A percentile compares a stretch with the other conserved stretches of the same genome.
Evolutionary conservation across 2,888 invertebrate species (phyloP).

Genomic region (Horisme vitalbata): DNA sequence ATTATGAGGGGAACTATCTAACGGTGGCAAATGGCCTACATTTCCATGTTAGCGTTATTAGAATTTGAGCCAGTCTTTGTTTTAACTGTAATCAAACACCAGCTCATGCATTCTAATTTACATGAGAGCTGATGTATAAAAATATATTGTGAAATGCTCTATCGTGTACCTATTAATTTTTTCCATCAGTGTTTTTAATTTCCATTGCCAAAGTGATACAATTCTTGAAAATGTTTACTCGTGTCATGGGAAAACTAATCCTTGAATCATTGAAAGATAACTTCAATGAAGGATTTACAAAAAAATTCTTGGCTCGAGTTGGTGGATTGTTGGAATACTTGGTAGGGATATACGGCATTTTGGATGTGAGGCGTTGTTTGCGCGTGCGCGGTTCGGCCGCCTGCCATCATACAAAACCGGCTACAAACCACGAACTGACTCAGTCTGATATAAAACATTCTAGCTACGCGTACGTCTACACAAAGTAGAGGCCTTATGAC

Average conservation of each 20-base stretch:
- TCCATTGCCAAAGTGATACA: conserved; percentile 45
- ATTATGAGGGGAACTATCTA: conserved; percentile 36
- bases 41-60: conserved; percentile 36
- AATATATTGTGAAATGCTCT: conserved; percentile 18
- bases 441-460: conserved; percentile 80
- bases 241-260: conserved; percentile 65
- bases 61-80: conserved; percentile 23
- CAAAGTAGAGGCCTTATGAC: conserved; percentile 60
- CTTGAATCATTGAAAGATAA: conserved; percentile 62
- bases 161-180: conserved; percentile 27
- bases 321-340: conserved; percentile 68
- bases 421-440: conserved; percentile 70
- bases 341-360: conserved; percentile 52
- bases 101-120: background rate
- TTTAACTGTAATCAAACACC: conserved; percentile 13
- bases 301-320: conserved; percentile 62
- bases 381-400: conserved; percentile 72
- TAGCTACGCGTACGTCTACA: conserved; percentile 70
- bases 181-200: conserved; percentile 27
- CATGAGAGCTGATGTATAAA: conserved; percentile 20
- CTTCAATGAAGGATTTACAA: conserved; percentile 47
- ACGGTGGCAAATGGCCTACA: conserved; percentile 46
- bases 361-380: conserved; percentile 41
- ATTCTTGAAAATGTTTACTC: conserved; percentile 42
- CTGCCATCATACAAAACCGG: conserved; percentile 74